A percentile compares a stretch with the other conserved stretches of the same genome.
Evolutionary conservation across 2,113 vertebrate genomes (phyloP).

Genomic region (Colius striatus): DNA sequence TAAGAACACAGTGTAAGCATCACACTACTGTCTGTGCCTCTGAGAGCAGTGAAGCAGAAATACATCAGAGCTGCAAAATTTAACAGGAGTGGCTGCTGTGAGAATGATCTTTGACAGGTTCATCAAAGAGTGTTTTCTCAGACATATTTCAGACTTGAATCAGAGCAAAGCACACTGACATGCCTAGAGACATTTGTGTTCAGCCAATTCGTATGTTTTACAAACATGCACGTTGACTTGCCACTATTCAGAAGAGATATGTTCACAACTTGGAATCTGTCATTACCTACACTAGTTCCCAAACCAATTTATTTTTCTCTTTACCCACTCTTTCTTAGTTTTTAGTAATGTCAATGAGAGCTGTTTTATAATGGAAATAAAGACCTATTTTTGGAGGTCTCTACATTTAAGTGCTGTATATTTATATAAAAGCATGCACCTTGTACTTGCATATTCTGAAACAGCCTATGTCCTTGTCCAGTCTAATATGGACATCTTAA

Average conservation of each 20-base stretch:
- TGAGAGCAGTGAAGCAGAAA: constrained; percentile 16
- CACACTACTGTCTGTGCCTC: constrained; percentile 54
- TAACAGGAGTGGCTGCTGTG: not conserved
- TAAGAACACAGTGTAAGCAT: constrained; percentile 64
- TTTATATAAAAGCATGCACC: not conserved
- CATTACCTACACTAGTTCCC: not conserved
- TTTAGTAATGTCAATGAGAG: not conserved
- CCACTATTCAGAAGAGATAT: not conserved
- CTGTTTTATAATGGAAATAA: not conserved
- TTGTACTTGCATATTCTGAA: not conserved
- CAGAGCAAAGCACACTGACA: not conserved
- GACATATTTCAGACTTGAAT: not conserved
- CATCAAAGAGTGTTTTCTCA: not conserved
- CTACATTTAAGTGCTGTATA: not conserved
- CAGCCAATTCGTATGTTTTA: not conserved
- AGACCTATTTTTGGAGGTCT: not conserved
- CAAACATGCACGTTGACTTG: not conserved
- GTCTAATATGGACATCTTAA: not conserved
- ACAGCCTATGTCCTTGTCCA: not conserved
- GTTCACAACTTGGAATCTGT: not conserved
- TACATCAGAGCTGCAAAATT: not conserved
- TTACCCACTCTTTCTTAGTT: not conserved
- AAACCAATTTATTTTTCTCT: not conserved
- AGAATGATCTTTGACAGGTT: not conserved
- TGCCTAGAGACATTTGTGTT: not conserved